Base-by-base conservation (phyloP, 2,888 invertebrate genomes). In the Torymus aiolomorphi region DNA sequence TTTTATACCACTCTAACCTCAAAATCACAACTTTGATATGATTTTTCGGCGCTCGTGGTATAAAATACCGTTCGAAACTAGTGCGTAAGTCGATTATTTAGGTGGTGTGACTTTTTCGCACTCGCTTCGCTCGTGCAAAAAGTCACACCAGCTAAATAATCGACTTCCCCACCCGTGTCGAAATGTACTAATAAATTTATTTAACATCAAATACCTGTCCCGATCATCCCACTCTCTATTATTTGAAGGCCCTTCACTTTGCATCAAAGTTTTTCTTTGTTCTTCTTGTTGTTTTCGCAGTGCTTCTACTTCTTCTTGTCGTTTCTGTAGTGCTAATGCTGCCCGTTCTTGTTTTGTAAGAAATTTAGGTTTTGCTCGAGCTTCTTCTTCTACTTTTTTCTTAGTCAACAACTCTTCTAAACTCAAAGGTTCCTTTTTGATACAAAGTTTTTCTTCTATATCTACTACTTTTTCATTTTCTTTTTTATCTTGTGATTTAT, bases 331-430 rank as follows among this genome's bases (percentile, higher is more conserved):
- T 0, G 99, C 99, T 86, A 97, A 94, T 0, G 95, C 95, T 0
- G 95, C 97, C 86, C 99, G 93, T 89, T 99, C 97, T 89, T 98
- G 98, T 92, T 98, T 99, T 0, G 97, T 97, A 56, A 99, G 91
- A 89, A 99, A 99, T 51, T 98, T 97, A 0, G 99, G 99, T 92
- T 98, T 99, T 85, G 97, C 97, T 72, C 96, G 93, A 1, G 97
- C n/a, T n/a, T n/a, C n/a, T n/a, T n/a, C n/a, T n/a, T n/a, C n/a
- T n/a, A n/a, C n/a, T n/a, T n/a, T n/a, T 97, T 98, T 98, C 91
- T 98, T 98, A 0, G 97, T 96, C 67, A 99, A 91, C 59, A 99
- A 90, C 89, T 99, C 98, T 89, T 99, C 99, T 76, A 99, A 91
- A 5, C 99, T 99, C 16, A 99, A 91, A 0, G 99, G 99, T 88